Evolutionary conservation across 2,113 vertebrate species (phyloP).

Genomic region (Gobiocypris rarus): DNA sequence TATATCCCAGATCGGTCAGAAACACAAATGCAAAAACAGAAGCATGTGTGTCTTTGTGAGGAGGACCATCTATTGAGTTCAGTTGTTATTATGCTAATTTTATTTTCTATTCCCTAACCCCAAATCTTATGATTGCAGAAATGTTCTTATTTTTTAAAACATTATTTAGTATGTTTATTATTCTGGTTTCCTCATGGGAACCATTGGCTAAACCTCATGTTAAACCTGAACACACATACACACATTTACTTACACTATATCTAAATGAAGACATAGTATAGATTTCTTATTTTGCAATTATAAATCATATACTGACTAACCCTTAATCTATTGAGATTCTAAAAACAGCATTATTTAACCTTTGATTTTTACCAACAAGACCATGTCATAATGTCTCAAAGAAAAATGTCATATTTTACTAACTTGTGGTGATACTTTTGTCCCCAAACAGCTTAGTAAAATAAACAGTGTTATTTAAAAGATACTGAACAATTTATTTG

Average conservation of each 20-base stretch:
- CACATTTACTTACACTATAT: background rate
- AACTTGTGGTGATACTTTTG: background rate
- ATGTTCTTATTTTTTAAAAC: background rate
- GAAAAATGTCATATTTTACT: background rate
- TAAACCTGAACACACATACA: background rate
- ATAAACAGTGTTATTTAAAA: background rate
- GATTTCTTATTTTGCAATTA: background rate
- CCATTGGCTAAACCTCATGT: background rate
- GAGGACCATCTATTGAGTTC: background rate
- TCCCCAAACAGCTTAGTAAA: background rate
- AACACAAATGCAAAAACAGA: background rate
- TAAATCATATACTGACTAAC: background rate
- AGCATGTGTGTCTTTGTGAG: background rate
- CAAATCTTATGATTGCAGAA: background rate
- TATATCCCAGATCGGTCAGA: no score
- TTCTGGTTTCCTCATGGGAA: background rate
- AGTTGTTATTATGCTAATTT: background rate
- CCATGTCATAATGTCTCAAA: background rate
- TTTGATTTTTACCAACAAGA: background rate
- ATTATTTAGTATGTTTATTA: background rate
- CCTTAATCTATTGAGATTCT: background rate
- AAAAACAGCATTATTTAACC: constrained; percentile 5
- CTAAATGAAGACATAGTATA: background rate
- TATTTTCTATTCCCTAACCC: background rate
- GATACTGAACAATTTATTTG: background rate